phyloP scores from a whole-genome alignment of 2,113 vertebrate species.

The Chloroceryle aenea region DNA sequence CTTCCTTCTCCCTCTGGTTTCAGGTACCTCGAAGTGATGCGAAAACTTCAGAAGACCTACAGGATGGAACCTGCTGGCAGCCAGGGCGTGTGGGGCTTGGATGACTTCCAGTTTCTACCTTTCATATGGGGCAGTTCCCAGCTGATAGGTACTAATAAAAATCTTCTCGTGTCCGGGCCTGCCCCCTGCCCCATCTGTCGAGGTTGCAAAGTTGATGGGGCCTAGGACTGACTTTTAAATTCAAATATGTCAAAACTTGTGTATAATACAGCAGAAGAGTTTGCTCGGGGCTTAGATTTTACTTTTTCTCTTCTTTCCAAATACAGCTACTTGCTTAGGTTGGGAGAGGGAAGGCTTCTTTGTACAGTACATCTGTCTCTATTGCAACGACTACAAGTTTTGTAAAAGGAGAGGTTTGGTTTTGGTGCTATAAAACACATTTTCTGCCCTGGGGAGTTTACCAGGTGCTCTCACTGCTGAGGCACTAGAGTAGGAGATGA shows the following conservation, averaged over 20 bases:
- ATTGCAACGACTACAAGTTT: neutral
- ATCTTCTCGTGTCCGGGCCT: neutral
- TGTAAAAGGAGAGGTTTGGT: neutral
- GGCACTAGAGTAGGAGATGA: neutral
- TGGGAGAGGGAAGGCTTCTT: neutral
- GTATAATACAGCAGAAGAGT: neutral
- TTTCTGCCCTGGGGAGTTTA: neutral
- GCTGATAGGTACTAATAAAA: conserved; percentile 82
- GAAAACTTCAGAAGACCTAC: conserved; percentile 94
- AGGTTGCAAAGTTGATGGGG: neutral
- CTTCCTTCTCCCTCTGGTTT: neutral
- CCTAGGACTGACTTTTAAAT: neutral
- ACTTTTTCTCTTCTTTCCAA: neutral
- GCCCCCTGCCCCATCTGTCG: neutral
- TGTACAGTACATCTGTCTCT: neutral
- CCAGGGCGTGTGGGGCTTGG: conserved; percentile 97
- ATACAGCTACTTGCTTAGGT: neutral
- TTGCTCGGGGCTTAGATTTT: neutral
- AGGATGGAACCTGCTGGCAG: conserved; percentile 98
- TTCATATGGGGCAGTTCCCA: conserved; percentile 98
- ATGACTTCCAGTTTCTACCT: conserved; percentile 97
- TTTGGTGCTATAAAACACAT: neutral
- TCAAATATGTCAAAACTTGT: neutral
- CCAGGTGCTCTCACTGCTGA: neutral
- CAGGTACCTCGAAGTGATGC: conserved; percentile 93